These are phyloP conservation scores for Oreamnos americanus DNA, from an alignment of 2,113 vertebrate genomes.

Conservation along the genomic window DNA sequence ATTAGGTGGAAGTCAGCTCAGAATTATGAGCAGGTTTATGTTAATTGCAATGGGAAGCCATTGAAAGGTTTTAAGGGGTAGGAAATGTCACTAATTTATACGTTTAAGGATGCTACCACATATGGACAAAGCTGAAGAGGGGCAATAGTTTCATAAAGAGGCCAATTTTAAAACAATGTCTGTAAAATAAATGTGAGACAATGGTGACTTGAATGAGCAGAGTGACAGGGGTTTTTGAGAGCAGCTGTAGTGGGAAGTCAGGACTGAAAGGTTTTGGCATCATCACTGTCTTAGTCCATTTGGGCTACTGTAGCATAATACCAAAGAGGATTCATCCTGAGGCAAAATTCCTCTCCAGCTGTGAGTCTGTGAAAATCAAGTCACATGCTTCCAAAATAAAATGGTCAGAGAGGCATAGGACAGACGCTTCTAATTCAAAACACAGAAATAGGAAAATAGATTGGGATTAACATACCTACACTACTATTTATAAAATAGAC, in stretches of 20 bases:
- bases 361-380: not conserved
- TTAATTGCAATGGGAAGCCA: not conserved
- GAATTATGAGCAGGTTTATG: not conserved
- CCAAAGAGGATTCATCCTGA: not conserved
- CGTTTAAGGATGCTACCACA: not conserved
- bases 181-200: not conserved
- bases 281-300: not conserved
- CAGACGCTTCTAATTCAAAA: not conserved
- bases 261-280: not conserved
- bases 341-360: not conserved
- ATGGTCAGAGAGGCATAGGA: not conserved
- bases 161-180: not conserved
- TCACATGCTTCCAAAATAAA: not conserved
- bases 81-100: not conserved
- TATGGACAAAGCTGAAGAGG: not conserved
- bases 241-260: not conserved
- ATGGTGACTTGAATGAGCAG: not conserved
- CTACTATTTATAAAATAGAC: not conserved
- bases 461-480: not conserved
- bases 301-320: not conserved
- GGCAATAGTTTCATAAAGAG: not conserved
- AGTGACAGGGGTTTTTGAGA: not conserved
- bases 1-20: not conserved
- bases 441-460: not conserved
- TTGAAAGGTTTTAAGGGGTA: not conserved